phyloP scores from a whole-genome alignment of 2,888 invertebrate species.

The Anthrax anthrax region DNA sequence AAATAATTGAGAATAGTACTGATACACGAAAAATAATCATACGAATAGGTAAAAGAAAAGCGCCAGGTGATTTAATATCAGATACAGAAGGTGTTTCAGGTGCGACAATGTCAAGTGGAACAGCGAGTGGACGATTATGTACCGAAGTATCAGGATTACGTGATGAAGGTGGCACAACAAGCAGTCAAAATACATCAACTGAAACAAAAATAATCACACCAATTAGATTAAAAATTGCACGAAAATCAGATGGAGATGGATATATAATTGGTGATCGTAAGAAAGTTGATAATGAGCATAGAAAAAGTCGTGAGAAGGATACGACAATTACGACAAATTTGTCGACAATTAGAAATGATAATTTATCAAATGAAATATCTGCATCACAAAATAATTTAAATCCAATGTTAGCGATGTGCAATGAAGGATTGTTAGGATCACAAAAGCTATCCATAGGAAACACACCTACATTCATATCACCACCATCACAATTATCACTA shows the following conservation, averaged over 20 bases:
- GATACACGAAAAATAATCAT: slow-evolving; percentile 64
- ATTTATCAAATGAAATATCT: no score
- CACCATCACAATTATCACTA: no score
- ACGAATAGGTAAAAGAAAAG: slow-evolving; percentile 40
- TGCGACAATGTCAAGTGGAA: slow-evolving; percentile 2
- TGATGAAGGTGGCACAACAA: slow-evolving; percentile 34
- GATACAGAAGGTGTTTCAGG: slow-evolving; percentile 12
- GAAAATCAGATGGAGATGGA: slow-evolving; percentile 63
- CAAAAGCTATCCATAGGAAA: no score
- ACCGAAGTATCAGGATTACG: slow-evolving; percentile 19
- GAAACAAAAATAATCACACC: slow-evolving; percentile 53
- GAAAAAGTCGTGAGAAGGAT: neutral
- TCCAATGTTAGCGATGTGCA: neutral
- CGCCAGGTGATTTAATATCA: slow-evolving; percentile 19
- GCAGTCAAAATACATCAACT: slow-evolving; percentile 37
- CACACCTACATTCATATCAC: no score
- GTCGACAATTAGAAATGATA: no score
- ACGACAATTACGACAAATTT: no score
- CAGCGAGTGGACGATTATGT: neutral
- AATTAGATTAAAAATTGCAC: slow-evolving; percentile 68
- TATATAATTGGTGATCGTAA: slow-evolving; percentile 25
- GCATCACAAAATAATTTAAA: no score
- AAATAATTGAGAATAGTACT: slow-evolving; percentile 36
- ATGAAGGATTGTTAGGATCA: no score
- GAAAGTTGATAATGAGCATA: neutral